Evolutionary conservation across 2,113 vertebrate species (phyloP).

Genomic region (Coturnix japonica): DNA sequence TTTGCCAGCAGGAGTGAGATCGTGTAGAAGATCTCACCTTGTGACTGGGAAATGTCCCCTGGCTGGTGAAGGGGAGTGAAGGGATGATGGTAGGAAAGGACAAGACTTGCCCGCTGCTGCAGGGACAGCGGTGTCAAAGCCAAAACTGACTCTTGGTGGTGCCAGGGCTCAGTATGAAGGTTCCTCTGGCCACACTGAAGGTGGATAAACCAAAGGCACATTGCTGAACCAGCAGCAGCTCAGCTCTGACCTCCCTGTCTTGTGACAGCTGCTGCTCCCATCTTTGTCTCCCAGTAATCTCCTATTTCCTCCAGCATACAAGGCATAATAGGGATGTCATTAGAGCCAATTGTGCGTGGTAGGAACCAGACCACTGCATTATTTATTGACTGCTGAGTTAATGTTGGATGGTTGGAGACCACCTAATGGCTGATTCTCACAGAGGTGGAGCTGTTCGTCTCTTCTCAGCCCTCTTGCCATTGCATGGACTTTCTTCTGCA

Average conservation of each 20-base stretch:
- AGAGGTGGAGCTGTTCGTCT: background rate
- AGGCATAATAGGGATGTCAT: background rate
- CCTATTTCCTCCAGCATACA: background rate
- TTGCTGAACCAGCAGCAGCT: background rate
- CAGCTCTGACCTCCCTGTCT: background rate
- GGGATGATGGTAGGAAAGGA: background rate
- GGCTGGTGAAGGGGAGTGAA: background rate
- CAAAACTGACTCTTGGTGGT: background rate
- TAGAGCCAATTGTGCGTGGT: background rate
- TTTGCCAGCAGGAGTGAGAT: background rate
- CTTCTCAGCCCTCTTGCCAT: background rate
- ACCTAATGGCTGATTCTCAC: background rate
- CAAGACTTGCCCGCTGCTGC: background rate
- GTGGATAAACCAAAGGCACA: fast-evolving
- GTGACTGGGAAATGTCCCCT: background rate
- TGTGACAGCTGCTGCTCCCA: background rate
- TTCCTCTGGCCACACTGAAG: fast-evolving
- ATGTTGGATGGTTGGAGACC: background rate
- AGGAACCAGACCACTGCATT: background rate
- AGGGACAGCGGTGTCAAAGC: background rate
- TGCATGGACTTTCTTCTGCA: background rate
- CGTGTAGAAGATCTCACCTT: background rate
- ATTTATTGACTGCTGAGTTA: background rate
- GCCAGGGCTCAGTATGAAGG: fast-evolving
- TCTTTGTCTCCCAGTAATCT: background rate